A percentile compares a stretch with the other conserved stretches of the same genome.
Evolutionary conservation across 2,797 vertebrate species (phyloP).

Genomic region (Anas acuta): DNA sequence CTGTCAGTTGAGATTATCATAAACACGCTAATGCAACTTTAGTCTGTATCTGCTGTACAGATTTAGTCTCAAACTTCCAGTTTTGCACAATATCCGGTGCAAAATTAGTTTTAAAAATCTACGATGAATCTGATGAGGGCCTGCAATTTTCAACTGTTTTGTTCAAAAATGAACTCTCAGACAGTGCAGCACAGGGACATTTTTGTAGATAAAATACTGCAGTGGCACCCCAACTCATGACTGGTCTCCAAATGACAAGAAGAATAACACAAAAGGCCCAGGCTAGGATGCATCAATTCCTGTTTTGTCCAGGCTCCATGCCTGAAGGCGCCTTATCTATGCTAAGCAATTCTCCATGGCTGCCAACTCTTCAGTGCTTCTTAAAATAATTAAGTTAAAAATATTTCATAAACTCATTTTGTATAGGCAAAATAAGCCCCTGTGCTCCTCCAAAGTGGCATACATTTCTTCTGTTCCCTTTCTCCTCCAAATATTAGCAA

Average conservation of each 20-base stretch:
- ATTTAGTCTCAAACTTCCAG: background rate
- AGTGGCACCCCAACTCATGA: background rate
- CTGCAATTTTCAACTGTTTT: background rate
- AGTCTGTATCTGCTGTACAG: background rate
- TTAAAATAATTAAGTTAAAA: constrained; percentile 42
- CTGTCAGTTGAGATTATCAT: background rate
- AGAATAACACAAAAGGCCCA: background rate
- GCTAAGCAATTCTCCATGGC: background rate
- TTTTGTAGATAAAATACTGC: background rate
- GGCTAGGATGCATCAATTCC: background rate
- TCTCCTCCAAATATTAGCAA: background rate
- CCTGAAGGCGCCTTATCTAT: background rate
- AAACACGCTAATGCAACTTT: background rate
- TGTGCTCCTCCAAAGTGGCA: background rate
- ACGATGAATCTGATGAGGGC: background rate
- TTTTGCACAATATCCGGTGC: background rate
- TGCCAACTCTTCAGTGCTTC: constrained; percentile 8
- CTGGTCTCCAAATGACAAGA: background rate
- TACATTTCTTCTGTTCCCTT: background rate
- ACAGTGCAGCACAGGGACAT: rapidly evolving
- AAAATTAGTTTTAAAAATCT: background rate
- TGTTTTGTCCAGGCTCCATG: background rate
- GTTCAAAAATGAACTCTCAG: background rate
- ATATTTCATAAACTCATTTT: background rate
- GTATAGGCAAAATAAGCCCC: background rate